Base-by-base conservation (phyloP, 2,113 vertebrate genomes). In the Furnarius figulus region DNA sequence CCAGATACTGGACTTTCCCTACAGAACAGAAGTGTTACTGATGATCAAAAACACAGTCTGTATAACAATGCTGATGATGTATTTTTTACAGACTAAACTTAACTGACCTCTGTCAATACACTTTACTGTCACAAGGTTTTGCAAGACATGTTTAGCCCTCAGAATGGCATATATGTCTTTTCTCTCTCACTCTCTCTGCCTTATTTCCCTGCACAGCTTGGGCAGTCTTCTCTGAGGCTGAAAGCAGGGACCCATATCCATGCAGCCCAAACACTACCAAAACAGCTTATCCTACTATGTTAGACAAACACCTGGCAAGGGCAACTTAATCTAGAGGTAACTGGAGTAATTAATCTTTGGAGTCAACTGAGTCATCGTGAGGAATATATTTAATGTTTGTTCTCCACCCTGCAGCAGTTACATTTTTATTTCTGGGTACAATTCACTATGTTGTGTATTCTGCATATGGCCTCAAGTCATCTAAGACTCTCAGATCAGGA, bases 71-170 rank as follows among this genome's bases (percentile, higher is more conserved):
- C 81, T 62, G 27, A 56, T 59, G 47, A 74, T 90, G 31, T 53
- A 47, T 92, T 77, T 93, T 93, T 75, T 73, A 73, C 63, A 4
- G 10, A 79, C 63, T 35, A 90, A 90, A 94, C 94, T 85, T 90
- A 89, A 79, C 71, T 92, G 94, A 95, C 71, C 72, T 72, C 58
- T 91, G 92, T 83, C 88, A 83, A 80, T 94, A 80, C 7, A 28
- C 40, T 79, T 94, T 63, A 85, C 25, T 92, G 58, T 89, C 56
- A 87, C 28, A 49, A 47, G 72, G 40, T 52, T 90, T 78, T 65
- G 20, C 53, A 79, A 91, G 44, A 70, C 37, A 73, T 66, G 76
- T 87, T 95, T 82, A 85, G 23, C 63, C n/a, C 44, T 87, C 59
- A 50, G 75, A 93, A 94, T 76, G 78, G 3, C 49, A 73, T 53